phyloP scores from a whole-genome alignment of 2,888 invertebrate genomes.

The Halocaridina rubra region DNA sequence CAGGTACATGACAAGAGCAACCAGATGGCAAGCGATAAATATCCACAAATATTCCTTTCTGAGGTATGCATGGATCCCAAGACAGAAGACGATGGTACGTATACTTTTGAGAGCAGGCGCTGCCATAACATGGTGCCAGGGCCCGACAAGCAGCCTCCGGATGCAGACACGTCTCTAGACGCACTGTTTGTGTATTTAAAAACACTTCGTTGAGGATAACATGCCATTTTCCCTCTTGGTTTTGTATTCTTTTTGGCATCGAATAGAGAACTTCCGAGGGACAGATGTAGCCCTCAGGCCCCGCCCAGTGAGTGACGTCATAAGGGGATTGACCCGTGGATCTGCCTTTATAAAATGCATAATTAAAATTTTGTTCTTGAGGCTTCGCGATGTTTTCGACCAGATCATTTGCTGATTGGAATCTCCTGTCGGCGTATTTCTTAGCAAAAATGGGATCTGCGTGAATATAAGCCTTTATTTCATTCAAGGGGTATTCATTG shows the following conservation, averaged over 20 bases:
- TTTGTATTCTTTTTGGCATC: conserved; percentile 64
- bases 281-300: conserved; percentile 65
- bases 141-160: conserved; percentile 64
- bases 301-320: conserved; percentile 65
- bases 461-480: conserved; percentile 64
- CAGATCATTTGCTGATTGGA: conserved; percentile 65
- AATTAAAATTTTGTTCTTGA: conserved; percentile 65
- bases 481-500: conserved; percentile 65
- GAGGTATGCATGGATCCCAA: conserved; percentile 65
- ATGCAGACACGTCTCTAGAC: conserved; percentile 64
- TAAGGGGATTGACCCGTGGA: conserved; percentile 62
- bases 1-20: conserved; percentile 66
- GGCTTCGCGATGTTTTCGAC: conserved; percentile 64
- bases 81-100: conserved; percentile 65
- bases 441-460: conserved; percentile 64
- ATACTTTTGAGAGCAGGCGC: conserved; percentile 65
- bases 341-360: conserved; percentile 65
- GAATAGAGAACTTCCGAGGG: conserved; percentile 64
- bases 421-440: conserved; percentile 65
- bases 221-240: conserved; percentile 65
- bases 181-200: conserved; percentile 65
- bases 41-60: conserved; percentile 67
- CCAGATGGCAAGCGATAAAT: conserved; percentile 66
- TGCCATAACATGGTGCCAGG: conserved; percentile 65
- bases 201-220: conserved; percentile 65